A percentile compares a stretch with the other conserved stretches of the same genome.
Conservation (phyloP, 2,888 invertebrate genomes). For the Lumbricus terrestris region DNA sequence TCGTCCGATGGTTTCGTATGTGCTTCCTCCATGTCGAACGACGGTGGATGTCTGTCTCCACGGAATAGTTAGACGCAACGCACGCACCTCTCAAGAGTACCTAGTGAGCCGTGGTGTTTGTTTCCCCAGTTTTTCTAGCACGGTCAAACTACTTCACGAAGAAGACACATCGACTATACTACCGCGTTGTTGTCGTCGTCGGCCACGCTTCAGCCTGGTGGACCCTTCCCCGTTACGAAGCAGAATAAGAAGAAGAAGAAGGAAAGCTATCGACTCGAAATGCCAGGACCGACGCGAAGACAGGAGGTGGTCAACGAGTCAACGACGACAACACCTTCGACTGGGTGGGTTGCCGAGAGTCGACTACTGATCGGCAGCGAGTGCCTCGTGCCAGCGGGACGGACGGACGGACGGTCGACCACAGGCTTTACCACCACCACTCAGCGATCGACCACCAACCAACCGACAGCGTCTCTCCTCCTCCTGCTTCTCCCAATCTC, state of each 20-base stretch:
- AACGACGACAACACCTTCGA: no score
- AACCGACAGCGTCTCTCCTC: background rate
- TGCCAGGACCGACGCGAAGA: background rate
- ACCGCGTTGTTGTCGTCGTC: background rate
- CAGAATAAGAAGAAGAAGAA: background rate
- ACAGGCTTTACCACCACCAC: background rate
- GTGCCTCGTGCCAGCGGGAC: background rate
- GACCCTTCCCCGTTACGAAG: background rate
- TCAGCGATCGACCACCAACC: background rate
- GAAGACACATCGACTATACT: background rate
- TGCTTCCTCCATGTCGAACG: constrained; percentile 54
- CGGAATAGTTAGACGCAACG: background rate
- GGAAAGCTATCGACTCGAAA: background rate
- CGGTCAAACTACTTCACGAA: background rate
- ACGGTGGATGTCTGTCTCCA: background rate
- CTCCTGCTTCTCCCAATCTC: background rate
- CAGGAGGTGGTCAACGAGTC: background rate
- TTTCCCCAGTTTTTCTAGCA: background rate
- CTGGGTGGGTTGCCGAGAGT: background rate
- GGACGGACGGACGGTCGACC: background rate
- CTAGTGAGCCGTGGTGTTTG: no score
- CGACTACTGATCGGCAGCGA: background rate
- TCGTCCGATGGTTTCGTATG: constrained; percentile 66
- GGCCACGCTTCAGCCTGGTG: background rate
- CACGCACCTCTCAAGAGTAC: background rate